A percentile compares a stretch with the other conserved stretches of the same genome.
These are phyloP conservation scores for Proteles cristata DNA, from an alignment of 2,113 vertebrate species.

Conservation along the genomic window DNA sequence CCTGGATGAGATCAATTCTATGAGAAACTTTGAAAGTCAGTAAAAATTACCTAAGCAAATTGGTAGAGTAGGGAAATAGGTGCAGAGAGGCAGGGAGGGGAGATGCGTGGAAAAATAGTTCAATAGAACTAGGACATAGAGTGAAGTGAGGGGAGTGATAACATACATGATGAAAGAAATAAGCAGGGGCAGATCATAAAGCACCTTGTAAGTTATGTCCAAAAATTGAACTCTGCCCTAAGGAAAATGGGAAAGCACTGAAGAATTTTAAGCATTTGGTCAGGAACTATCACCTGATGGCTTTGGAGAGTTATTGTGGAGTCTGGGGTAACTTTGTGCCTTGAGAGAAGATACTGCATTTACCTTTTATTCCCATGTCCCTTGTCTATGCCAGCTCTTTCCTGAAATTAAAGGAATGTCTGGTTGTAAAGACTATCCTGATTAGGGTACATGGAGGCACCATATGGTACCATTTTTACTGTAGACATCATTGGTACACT, in stretches of 20 bases:
- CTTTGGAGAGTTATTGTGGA: neutral
- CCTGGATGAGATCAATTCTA: constrained; percentile 8
- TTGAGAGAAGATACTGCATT: neutral
- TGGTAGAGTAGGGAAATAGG: neutral
- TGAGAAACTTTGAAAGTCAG: constrained; percentile 22
- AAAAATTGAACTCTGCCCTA: neutral
- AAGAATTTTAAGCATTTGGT: constrained; percentile 29
- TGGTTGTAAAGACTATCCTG: constrained; percentile 11
- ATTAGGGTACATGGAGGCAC: constrained; percentile 3
- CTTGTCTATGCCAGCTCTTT: neutral
- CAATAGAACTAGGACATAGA: neutral
- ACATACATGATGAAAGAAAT: neutral
- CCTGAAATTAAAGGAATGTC: neutral
- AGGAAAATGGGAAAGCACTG: neutral
- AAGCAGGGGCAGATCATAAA: neutral
- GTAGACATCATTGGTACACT: neutral
- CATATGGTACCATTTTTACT: neutral
- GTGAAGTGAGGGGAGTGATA: neutral
- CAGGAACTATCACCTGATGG: neutral
- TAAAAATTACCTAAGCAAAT: constrained; percentile 15
- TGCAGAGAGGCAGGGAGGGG: neutral
- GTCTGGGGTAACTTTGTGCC: neutral
- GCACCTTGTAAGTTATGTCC: neutral
- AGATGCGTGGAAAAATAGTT: neutral
- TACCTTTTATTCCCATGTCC: neutral